phyloP scores from a whole-genome alignment of 92 coral and sea anemone genomes.

The Chrysogorgia sp. region DNA sequence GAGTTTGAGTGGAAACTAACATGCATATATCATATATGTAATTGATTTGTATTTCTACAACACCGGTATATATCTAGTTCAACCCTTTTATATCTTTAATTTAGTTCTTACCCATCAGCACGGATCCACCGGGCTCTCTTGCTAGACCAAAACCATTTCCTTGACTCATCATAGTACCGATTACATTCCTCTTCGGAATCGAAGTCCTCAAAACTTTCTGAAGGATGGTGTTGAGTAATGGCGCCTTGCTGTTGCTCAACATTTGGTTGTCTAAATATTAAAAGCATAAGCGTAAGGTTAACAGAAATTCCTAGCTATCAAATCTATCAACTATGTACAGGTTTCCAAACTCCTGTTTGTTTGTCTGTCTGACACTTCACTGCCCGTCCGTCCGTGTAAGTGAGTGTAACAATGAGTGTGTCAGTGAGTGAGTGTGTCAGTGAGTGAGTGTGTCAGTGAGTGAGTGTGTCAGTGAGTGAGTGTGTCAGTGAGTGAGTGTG shows the following conservation, averaged over 20 bases:
- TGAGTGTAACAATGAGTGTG: no score
- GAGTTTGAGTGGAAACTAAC: background rate
- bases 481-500: no score
- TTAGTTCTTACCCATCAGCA: background rate
- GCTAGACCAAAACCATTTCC: conserved; percentile 36
- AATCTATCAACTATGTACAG: no score
- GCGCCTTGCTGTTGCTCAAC: background rate
- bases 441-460: background rate
- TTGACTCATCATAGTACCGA: conserved; percentile 24
- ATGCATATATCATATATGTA: background rate
- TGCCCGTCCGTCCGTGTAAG: no score
- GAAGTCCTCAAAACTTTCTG: conserved; percentile 20
- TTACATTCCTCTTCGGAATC: conserved; percentile 25
- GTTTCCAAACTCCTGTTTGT: no score
- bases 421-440: background rate
- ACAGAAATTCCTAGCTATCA: no score
- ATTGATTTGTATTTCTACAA: background rate
- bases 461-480: background rate
- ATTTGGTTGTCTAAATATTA: background rate
- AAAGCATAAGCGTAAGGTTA: no score
- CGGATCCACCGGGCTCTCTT: conserved; percentile 21
- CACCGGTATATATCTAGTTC: no score
- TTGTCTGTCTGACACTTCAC: no score
- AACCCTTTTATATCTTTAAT: background rate
- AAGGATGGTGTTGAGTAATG: background rate